A percentile compares a stretch with the other conserved stretches of the same genome.
Evolutionary conservation across 2,113 vertebrate species (phyloP).

Genomic region (Synchiropus splendidus): DNA sequence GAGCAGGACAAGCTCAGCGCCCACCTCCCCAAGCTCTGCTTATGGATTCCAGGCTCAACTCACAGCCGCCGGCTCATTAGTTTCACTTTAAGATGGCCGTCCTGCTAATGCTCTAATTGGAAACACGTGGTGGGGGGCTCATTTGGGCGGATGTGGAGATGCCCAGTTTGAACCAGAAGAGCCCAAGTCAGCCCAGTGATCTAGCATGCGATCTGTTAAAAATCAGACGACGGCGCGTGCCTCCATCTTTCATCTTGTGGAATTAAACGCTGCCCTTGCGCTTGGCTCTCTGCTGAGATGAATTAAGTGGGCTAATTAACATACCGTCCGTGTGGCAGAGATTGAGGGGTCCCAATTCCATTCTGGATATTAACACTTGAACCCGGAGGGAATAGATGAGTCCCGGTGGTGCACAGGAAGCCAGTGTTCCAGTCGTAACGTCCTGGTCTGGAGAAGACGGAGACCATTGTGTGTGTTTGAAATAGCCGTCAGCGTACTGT

Average conservation of each 20-base stretch:
- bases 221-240: conserved; percentile 26
- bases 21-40: conserved; percentile 26
- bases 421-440: too few relatives aligned
- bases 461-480: too few relatives aligned
- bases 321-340: conserved; percentile 56
- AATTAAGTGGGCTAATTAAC: conserved; percentile 64
- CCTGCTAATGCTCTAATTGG: conserved; percentile 47
- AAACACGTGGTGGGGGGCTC: conserved; percentile 44
- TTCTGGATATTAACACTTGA: conserved; percentile 62
- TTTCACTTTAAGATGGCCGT: conserved; percentile 54
- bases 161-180: conserved; percentile 11
- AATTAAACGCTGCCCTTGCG: conserved; percentile 58
- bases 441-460: too few relatives aligned
- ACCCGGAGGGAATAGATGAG: conserved; percentile 51
- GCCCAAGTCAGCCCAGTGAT: conserved; percentile 15
- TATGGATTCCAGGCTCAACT: conserved; percentile 36
- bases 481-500: too few relatives aligned
- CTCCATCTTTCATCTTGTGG: conserved; percentile 44
- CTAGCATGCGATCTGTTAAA: conserved; percentile 9
- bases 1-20: conserved; percentile 15
- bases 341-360: conserved; percentile 56
- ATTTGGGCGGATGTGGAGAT: conserved; percentile 20
- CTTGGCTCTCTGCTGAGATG: conserved; percentile 57
- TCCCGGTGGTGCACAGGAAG: conserved; percentile 46
- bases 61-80: conserved; percentile 41